Conservation (phyloP, 2,888 invertebrate genomes). For the Ochlodes sylvanus region DNA sequence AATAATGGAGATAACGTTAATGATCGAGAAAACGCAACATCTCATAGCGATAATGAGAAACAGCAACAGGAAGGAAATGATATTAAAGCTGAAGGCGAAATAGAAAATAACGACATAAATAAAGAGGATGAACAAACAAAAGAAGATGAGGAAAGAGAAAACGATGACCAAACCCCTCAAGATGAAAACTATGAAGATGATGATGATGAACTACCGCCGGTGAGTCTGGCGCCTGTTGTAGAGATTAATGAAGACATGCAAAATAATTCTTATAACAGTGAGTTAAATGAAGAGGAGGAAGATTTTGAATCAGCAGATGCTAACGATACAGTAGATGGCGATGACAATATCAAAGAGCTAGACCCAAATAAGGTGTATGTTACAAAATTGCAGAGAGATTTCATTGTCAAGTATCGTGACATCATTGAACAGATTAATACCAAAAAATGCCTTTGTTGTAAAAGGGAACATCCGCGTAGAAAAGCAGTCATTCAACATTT, state of each 20-base stretch:
- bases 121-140: slow-evolving; percentile 48
- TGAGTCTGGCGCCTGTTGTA: slow-evolving; percentile 68
- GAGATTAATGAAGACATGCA: slow-evolving; percentile 79
- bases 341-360: slow-evolving; percentile 54
- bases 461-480: slow-evolving; percentile 76
- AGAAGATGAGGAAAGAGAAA: slow-evolving; percentile 49
- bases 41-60: slow-evolving; percentile 59
- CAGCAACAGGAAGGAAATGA: slow-evolving; percentile 46
- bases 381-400: slow-evolving; percentile 76
- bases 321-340: slow-evolving; percentile 63
- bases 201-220: slow-evolving; percentile 68
- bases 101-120: slow-evolving; percentile 52
- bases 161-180: slow-evolving; percentile 55
- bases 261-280: slow-evolving; percentile 67
- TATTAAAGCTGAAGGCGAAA: slow-evolving; percentile 55
- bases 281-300: slow-evolving; percentile 67
- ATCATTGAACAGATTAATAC: slow-evolving; percentile 81
- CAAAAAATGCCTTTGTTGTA: slow-evolving; percentile 77
- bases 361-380: slow-evolving; percentile 73
- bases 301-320: slow-evolving; percentile 56
- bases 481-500: slow-evolving; percentile 83
- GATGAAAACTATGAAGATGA: slow-evolving; percentile 62
- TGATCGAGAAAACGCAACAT: slow-evolving; percentile 45
- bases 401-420: slow-evolving; percentile 74
- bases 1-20: slow-evolving; percentile 54